Conservation (phyloP, 64 coral and sea anemone species). For the Hydrozoanthus tunicans region DNA sequence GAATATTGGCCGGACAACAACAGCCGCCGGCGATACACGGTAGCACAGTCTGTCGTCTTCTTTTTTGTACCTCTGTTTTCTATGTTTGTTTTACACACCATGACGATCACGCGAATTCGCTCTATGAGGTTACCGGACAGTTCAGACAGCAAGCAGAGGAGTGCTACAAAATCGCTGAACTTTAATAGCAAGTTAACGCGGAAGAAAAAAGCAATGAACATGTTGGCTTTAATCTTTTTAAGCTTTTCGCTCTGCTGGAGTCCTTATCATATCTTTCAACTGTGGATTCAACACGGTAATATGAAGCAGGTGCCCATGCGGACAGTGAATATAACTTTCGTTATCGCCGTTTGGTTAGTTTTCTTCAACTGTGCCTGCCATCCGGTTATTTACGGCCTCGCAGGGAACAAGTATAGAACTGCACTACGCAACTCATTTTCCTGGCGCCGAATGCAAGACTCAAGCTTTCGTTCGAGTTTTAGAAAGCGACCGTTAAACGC, state of each 20-base stretch:
- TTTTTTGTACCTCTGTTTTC: constrained; percentile 67
- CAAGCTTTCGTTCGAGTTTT: background rate
- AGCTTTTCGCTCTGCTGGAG: constrained; percentile 56
- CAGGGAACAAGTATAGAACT: constrained; percentile 73
- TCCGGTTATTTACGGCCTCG: constrained; percentile 77
- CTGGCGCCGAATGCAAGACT: constrained; percentile 9
- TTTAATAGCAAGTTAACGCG: constrained; percentile 31
- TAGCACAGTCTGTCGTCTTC: constrained; percentile 41
- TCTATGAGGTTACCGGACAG: background rate
- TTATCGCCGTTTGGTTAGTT: constrained; percentile 49
- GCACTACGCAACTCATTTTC: constrained; percentile 60
- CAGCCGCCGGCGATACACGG: constrained; percentile 33
- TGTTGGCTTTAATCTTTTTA: constrained; percentile 63
- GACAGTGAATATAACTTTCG: constrained; percentile 35
- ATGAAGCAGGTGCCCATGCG: background rate
- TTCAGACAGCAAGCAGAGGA: background rate
- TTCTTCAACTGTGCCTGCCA: constrained; percentile 73
- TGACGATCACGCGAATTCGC: constrained; percentile 67
- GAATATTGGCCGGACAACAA: constrained; percentile 52
- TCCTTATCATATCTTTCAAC: constrained; percentile 34
- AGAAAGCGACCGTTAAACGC: background rate
- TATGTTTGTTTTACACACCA: constrained; percentile 66
- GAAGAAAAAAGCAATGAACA: constrained; percentile 70
- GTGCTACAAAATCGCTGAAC: background rate
- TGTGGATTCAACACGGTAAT: constrained; percentile 36